Conservation (phyloP, 2,888 invertebrate species). For the Steinernema scapterisci region DNA sequence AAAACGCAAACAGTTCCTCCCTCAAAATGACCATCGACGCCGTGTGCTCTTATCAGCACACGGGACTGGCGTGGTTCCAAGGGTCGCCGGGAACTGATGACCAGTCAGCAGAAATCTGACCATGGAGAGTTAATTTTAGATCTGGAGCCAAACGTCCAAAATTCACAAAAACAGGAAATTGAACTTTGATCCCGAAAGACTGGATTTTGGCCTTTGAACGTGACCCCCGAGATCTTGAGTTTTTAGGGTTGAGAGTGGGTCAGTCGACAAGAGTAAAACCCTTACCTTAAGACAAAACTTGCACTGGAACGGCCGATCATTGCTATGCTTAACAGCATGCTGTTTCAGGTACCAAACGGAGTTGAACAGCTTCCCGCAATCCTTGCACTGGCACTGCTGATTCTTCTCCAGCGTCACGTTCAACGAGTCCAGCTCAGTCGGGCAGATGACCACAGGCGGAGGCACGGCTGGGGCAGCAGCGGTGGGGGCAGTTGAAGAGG, state of each 20-base stretch:
- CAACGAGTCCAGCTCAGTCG: slow-evolving; percentile 63
- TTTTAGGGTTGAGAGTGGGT: no score
- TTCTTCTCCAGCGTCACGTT: slow-evolving; percentile 65
- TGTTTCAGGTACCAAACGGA: slow-evolving; percentile 67
- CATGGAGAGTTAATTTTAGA: not conserved
- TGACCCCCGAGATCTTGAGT: no score
- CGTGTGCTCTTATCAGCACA: no score
- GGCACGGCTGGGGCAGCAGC: slow-evolving; percentile 53
- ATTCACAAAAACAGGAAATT: not conserved
- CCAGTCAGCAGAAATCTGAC: not conserved
- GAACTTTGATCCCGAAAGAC: not conserved
- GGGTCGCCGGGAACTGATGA: not conserved
- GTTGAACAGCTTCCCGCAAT: slow-evolving; percentile 66
- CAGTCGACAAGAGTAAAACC: no score
- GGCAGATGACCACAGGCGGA: slow-evolving; percentile 65
- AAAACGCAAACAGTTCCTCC: no score
- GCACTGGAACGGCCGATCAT: slow-evolving; percentile 67
- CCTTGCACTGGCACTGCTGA: slow-evolving; percentile 66
- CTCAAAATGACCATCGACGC: no score
- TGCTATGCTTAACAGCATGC: slow-evolving; percentile 66
- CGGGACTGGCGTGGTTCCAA: not conserved
- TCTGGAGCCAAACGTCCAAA: not conserved
- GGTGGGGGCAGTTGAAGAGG: no score
- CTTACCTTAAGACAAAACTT: slow-evolving; percentile 65
- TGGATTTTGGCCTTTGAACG: no score